Conservation (phyloP, 2,797 vertebrate species). For the Menidia menidia region DNA sequence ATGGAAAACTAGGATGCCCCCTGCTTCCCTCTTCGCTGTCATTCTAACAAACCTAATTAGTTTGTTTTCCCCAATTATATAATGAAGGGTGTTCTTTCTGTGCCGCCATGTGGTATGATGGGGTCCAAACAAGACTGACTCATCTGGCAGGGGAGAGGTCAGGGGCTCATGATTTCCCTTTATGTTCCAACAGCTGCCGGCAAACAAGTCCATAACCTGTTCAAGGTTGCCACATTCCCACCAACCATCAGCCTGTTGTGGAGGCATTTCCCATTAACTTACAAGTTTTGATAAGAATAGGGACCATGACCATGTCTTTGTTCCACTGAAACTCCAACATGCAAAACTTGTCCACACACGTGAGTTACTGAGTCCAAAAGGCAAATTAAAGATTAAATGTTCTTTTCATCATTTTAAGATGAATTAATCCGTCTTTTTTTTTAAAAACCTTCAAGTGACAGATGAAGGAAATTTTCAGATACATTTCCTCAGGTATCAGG, state of each 20-base stretch:
- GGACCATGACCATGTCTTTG: not conserved
- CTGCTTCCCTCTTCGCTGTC: not conserved
- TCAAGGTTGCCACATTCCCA: slow-evolving; percentile 26
- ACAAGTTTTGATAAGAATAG: not conserved
- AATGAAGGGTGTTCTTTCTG: not conserved
- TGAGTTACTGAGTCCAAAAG: no score
- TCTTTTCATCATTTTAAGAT: no score
- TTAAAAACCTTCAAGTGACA: no score
- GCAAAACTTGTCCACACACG: not conserved
- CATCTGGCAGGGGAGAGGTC: not conserved
- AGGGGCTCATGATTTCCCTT: slow-evolving; percentile 5
- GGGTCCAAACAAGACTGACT: no score
- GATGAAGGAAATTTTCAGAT: no score
- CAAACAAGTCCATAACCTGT: slow-evolving; percentile 15
- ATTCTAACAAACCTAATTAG: not conserved
- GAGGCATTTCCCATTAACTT: no score
- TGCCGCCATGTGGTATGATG: no score
- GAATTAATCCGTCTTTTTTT: no score
- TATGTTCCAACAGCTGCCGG: slow-evolving; percentile 18
- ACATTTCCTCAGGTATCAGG: no score
- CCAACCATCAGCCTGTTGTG: not conserved
- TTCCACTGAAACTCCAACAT: slow-evolving; percentile 4
- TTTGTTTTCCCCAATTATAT: not conserved
- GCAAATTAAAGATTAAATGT: no score
- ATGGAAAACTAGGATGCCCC: no score